Conservation (phyloP, 1,140 invertebrate species). For the Ips typographus region DNA sequence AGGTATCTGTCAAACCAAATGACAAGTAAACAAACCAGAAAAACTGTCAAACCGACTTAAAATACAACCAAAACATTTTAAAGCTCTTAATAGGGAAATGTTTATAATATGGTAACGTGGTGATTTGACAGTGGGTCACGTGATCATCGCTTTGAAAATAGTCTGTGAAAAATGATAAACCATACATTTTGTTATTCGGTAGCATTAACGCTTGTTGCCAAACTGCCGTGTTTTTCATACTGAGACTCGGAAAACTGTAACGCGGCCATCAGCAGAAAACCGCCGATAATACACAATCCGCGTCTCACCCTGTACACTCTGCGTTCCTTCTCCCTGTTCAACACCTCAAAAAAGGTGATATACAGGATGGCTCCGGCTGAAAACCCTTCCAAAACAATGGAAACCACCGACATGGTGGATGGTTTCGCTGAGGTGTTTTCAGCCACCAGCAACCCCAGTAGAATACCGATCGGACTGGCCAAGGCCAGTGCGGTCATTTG, state of each 20-base stretch:
- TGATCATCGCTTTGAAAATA: no score
- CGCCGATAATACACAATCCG: conserved; percentile 46
- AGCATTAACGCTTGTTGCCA: background rate
- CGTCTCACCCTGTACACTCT: conserved; percentile 44
- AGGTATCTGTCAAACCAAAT: no score
- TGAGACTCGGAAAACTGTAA: conserved; percentile 41
- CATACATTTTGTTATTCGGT: background rate
- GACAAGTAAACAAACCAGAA: no score
- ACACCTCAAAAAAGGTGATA: conserved; percentile 51
- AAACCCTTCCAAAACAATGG: conserved; percentile 49
- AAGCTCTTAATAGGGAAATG: no score
- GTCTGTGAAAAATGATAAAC: no score
- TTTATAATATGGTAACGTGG: no score
- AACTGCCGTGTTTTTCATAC: conserved; percentile 5
- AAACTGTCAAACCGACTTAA: no score
- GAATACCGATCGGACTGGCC: conserved; percentile 72
- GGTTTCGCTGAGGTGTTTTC: conserved; percentile 43
- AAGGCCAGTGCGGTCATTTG: conserved; percentile 64
- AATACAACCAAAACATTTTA: no score
- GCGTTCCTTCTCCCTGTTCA: conserved; percentile 50
- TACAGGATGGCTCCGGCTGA: conserved; percentile 51
- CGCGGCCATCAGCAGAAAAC: conserved; percentile 49
- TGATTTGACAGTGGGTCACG: no score
- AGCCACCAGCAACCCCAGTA: conserved; percentile 57
- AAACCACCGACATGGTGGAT: conserved; percentile 44